These are phyloP conservation scores for Luscinia megarhynchos DNA, from an alignment of 2,797 vertebrate species.

Conservation along the genomic window DNA sequence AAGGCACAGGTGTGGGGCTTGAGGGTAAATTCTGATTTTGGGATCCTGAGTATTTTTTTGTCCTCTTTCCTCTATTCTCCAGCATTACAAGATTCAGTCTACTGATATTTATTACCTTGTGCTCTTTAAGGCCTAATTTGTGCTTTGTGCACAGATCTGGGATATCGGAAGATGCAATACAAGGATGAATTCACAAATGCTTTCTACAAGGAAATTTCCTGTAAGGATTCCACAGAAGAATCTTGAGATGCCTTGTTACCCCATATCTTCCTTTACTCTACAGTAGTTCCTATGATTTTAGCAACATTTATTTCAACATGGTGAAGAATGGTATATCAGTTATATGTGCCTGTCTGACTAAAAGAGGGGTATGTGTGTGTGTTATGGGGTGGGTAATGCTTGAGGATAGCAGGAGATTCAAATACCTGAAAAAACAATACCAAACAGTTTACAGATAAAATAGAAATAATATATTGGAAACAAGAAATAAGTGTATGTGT, in stretches of 20 bases:
- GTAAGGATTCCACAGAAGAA: background rate
- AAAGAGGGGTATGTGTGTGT: background rate
- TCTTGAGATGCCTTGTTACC: background rate
- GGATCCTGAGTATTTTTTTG: fast-evolving
- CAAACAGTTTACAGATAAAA: background rate
- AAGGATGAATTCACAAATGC: background rate
- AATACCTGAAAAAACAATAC: background rate
- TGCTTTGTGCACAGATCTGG: background rate
- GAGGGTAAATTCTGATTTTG: background rate
- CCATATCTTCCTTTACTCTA: background rate
- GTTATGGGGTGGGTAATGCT: background rate
- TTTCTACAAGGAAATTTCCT: background rate
- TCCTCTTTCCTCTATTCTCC: background rate
- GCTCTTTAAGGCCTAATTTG: background rate
- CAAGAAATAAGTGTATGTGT: background rate
- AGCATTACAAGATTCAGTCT: background rate
- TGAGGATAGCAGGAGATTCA: background rate
- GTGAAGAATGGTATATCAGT: background rate
- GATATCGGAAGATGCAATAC: background rate
- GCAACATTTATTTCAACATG: background rate
- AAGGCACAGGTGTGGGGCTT: fast-evolving
- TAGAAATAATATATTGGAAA: background rate
- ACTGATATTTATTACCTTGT: background rate
- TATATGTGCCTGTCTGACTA: background rate
- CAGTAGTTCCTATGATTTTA: background rate